Conservation (phyloP, 1,140 invertebrate genomes). For the Aphis gossypii region DNA sequence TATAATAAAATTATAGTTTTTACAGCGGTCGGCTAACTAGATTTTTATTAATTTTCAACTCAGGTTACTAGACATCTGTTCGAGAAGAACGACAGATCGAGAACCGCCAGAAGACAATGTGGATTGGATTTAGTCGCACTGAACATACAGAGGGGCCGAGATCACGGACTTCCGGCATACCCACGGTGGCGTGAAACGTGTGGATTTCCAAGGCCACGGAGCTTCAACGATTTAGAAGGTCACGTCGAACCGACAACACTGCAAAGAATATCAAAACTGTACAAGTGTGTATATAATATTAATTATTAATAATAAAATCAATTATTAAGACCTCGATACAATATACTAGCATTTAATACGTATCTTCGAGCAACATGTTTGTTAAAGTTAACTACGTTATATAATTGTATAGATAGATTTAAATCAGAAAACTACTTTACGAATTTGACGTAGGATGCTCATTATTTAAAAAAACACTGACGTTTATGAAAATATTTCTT, state of each 20-base stretch:
- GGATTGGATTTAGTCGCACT: slow-evolving; percentile 85
- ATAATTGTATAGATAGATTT: too few species aligned
- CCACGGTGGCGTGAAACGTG: slow-evolving; percentile 78
- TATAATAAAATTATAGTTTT: too few species aligned
- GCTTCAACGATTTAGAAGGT: slow-evolving; percentile 77
- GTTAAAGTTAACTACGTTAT: neutral
- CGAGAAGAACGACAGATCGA: slow-evolving; percentile 66
- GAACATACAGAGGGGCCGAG: slow-evolving; percentile 86
- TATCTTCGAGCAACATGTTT: neutral
- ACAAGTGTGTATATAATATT: slow-evolving; percentile 67
- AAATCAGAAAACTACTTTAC: too few species aligned
- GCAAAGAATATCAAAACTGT: slow-evolving; percentile 71
- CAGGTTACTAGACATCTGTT: slow-evolving; percentile 80
- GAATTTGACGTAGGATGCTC: too few species aligned
- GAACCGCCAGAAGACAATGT: slow-evolving; percentile 65
- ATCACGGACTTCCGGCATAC: slow-evolving; percentile 87
- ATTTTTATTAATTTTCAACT: neutral
- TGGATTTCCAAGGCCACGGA: slow-evolving; percentile 71
- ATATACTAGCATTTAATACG: neutral
- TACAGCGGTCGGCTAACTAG: too few species aligned
- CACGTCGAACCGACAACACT: slow-evolving; percentile 72
- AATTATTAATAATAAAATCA: too few species aligned
- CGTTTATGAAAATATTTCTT: too few species aligned
- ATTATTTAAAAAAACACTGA: too few species aligned
- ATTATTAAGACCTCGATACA: neutral